Base-by-base conservation (phyloP, 2,888 invertebrate genomes). In the Lithophane ornitopus region DNA sequence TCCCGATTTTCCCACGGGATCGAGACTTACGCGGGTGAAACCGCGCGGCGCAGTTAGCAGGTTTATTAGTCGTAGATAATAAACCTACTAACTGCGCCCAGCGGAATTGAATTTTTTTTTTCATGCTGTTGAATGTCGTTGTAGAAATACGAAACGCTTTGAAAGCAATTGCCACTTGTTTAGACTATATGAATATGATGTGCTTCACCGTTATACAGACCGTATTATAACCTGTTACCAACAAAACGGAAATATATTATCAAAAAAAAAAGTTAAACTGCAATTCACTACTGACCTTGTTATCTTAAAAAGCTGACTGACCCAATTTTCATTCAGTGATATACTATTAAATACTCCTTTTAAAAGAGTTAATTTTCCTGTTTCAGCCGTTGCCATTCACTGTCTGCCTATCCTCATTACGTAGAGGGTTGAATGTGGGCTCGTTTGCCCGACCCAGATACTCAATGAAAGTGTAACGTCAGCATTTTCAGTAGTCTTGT, bases 301-400 rank as follows among this genome's bases (percentile, higher is more conserved):
- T 68, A 72, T 67, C 16, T 71, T 71, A 56, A 58, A 81, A 76
- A 67, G 34, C 58, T 82, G 86, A 83, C 87, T 84, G 86, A 83
- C 87, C 88, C 68, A 87, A 71, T 88, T 83, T 84, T 76, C 74
- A 82, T 87, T 87, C 74, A 87, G 62, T 9, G 26, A 56, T 82
- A 86, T 74, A 80, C 78, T 85, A 86, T 88, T 87, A 85, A 87
- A 85, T 81, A 69, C 80, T 85, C 78, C 77, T 88, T 89, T 86
- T 85, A 76, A 82, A 85, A 90, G 87, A 89, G 91, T 92, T 93
- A 94, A 94, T 94, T 94, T 94, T 94, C 94, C 93, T 94, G 93
- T 86, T 78, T 84, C 85, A 82, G 76, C 81, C 68, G 68, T 76
- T 90, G 76, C 81, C 85, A 89, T 89, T 89, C 85, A 88, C 84